Evolutionary conservation across 37 sponge, comb jelly and placozoan species (phyloP), one percentile per base, ranked within the genome.

Genomic region (Geodia barretti): DNA sequence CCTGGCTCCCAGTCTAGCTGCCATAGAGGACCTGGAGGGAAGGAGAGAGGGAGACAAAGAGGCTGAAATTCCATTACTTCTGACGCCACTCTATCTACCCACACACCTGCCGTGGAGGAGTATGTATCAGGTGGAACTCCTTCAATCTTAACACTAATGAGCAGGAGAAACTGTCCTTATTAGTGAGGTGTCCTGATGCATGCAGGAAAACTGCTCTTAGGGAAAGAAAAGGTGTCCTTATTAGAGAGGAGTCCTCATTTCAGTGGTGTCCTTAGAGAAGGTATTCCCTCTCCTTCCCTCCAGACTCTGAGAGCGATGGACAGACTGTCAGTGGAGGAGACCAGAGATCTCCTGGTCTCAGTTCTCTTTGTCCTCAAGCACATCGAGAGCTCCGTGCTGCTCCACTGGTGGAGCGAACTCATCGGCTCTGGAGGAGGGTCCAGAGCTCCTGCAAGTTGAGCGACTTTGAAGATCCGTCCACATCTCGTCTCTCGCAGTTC

Each of bases 281-380:
- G 64, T 3, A 62, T 33, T 3, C 29, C 29, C 65, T 64, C 65
- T 26, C 25, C 5, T n/a, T 29, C 65, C 65, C 65, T 26, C 65
- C 77, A 83, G 60, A 75, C 76, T 9, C 11, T 74, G 35, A 21
- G 29, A 38, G 68, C 79, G 62, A 42, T 76, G 77, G 75, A 79
- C 79, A 66, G 72, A 29, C 58, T 96, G 36, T 76, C 65, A 19
- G 74, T 41, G 43, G 85, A 91, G 42, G 89, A 89, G 66, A 87
- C 95, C 4, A 80, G 87, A 31, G 88, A 92, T 59, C 74, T 97
- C 5, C 87, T 97, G 11, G 43, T 86, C 19, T 91, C 92, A 41
- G 74, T 90, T 17, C 43, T 97, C 31, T 97, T 95, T 92, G 89
- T 94, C n/a, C 75, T 97, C 65, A 97, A 97, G 60, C 87, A 94